A percentile compares a stretch with the other conserved stretches of the same genome.
Evolutionary conservation across 2,888 invertebrate genomes (phyloP).

Genomic region (Elmis aenea): DNA sequence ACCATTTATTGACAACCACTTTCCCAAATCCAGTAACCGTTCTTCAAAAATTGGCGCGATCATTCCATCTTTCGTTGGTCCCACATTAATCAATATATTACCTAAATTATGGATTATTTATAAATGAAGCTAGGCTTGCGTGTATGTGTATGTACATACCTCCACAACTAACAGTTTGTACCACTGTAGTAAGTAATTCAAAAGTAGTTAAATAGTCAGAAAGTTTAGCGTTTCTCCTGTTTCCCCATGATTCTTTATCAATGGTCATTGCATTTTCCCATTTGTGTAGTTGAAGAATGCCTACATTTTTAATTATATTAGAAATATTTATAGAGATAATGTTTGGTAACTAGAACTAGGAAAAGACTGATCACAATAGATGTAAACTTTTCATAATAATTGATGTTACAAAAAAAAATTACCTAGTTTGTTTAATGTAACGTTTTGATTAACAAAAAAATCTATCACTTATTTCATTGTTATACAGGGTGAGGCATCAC

Average conservation of each 20-base stretch:
- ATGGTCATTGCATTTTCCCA: constrained; percentile 96
- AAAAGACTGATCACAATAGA: too few species aligned
- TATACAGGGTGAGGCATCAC: too few species aligned
- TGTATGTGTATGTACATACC: constrained; percentile 56
- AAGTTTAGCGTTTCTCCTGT: constrained; percentile 64
- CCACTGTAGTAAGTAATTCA: constrained; percentile 67
- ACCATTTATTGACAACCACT: constrained; percentile 78
- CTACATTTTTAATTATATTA: constrained; percentile 41
- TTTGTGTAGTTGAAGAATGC: constrained; percentile 67
- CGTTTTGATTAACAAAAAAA: too few species aligned
- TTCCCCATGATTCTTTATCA: constrained; percentile 84
- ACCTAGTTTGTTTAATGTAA: too few species aligned
- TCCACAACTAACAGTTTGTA: constrained; percentile 77
- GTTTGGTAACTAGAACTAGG: too few species aligned
- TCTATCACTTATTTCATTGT: constrained; percentile 41
- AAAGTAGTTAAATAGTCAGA: constrained; percentile 61
- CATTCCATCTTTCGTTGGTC: constrained; percentile 84
- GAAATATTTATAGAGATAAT: too few species aligned
- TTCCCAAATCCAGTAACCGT: constrained; percentile 69
- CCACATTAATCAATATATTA: constrained; percentile 77
- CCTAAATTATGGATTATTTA: constrained; percentile 52
- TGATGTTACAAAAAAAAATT: background rate
- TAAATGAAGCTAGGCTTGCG: background rate
- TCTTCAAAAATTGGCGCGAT: constrained; percentile 85
- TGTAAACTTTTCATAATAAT: too few species aligned